phyloP scores from a whole-genome alignment of 2,888 invertebrate genomes.

The Campoplex nolae region DNA sequence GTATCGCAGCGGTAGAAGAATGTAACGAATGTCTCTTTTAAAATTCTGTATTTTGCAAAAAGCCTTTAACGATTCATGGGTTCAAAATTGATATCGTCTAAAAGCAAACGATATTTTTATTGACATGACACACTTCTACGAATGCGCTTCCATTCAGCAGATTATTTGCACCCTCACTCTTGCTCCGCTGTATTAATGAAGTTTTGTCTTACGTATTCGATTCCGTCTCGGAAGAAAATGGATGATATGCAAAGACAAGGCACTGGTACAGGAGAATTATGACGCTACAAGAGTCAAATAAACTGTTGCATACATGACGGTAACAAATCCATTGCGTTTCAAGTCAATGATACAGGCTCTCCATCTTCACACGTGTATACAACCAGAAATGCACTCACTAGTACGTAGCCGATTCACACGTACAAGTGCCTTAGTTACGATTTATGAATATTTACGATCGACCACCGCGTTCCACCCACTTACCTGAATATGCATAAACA shows the following conservation, averaged over 20 bases:
- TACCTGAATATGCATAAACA: constrained; percentile 81
- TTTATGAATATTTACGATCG: constrained; percentile 83
- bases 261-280: constrained; percentile 10
- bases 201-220: neutral
- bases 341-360: constrained; percentile 51
- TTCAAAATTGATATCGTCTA: neutral
- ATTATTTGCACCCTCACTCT: neutral
- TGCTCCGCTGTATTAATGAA: neutral
- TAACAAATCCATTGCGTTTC: constrained; percentile 40
- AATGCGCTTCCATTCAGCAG: neutral
- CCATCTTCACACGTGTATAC: constrained; percentile 7
- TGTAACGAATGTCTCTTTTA: constrained; percentile 9
- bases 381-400: neutral
- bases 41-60: neutral
- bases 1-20: neutral
- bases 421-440: constrained; percentile 71
- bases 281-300: constrained; percentile 16
- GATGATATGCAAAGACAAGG: neutral
- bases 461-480: constrained; percentile 51
- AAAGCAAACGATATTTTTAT: neutral
- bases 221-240: neutral
- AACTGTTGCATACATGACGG: constrained; percentile 1
- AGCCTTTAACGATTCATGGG: neutral
- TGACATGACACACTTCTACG: neutral
- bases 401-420: constrained; percentile 49